Conservation (phyloP, 2,888 invertebrate genomes). For the Odontocerum albicorne region DNA sequence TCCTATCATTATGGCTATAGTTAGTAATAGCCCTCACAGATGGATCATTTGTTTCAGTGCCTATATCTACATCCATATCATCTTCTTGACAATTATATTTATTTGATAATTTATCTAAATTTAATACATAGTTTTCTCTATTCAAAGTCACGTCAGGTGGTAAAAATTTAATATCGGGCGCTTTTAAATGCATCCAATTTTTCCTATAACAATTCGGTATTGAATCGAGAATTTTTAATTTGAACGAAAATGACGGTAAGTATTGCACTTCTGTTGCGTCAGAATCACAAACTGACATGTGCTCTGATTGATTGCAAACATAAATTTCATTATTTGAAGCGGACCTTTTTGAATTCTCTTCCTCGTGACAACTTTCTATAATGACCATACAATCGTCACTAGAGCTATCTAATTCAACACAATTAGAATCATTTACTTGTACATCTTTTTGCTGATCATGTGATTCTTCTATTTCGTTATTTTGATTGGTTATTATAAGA, state of each 20-base stretch:
- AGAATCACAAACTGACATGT: conserved; percentile 1
- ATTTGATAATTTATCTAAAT: conserved; percentile 17
- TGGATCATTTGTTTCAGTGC: conserved; percentile 1
- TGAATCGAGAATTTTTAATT: conserved; percentile 25
- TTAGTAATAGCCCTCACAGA: conserved; percentile 8
- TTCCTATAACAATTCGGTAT: conserved; percentile 30
- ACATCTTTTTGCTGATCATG: no score
- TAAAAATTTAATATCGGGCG: conserved; percentile 23
- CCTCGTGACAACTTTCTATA: conserved; percentile 1
- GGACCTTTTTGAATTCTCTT: neutral
- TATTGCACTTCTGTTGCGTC: conserved; percentile 12
- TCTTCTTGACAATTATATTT: conserved; percentile 11
- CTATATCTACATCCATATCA: neutral
- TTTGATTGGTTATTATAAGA: neutral
- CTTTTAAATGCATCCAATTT: conserved; percentile 16
- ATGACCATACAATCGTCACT: conserved; percentile 28
- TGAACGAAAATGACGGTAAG: conserved; percentile 17
- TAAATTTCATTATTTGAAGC: neutral
- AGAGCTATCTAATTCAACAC: conserved; percentile 17
- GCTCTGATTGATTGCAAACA: neutral
- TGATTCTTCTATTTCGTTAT: neutral
- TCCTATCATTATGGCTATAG: conserved; percentile 3
- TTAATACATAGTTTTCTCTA: conserved; percentile 19
- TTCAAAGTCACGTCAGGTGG: conserved; percentile 20
- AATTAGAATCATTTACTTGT: no score